phyloP scores from a whole-genome alignment of 2,113 vertebrate genomes.

The Ailuropoda melanoleuca region DNA sequence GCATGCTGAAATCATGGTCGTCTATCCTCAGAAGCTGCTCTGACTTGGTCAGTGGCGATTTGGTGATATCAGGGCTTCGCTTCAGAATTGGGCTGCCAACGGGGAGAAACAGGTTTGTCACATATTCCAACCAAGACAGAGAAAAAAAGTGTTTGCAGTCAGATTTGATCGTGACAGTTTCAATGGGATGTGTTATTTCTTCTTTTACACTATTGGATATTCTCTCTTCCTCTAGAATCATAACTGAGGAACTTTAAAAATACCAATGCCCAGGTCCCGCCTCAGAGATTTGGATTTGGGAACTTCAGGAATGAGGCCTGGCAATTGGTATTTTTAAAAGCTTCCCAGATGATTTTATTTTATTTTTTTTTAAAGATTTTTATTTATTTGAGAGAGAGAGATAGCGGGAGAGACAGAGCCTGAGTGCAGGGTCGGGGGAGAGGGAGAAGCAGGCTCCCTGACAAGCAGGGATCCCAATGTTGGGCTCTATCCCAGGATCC shows the following conservation, averaged over 20 bases:
- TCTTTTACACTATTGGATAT: background rate
- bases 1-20: conserved; percentile 98
- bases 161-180: background rate
- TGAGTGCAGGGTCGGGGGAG: background rate
- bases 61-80: conserved; percentile 96
- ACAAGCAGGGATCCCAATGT: background rate
- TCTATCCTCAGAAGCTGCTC: conserved; percentile 98
- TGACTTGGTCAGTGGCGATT: conserved; percentile 94
- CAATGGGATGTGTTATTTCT: background rate
- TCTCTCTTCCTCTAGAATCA: background rate
- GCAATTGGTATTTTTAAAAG: background rate
- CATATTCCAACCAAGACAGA: background rate
- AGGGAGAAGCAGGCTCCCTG: background rate
- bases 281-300: background rate
- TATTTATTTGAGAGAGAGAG: background rate
- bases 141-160: background rate
- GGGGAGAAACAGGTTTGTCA: background rate
- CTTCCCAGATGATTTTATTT: background rate
- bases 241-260: background rate
- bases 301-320: background rate
- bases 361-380: background rate
- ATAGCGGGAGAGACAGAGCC: background rate
- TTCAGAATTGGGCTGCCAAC: conserved; percentile 91
- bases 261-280: background rate
- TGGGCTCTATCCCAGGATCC: background rate